These are phyloP conservation scores for Thunnus albacares DNA, from an alignment of 2,797 vertebrate species.

Conservation along the genomic window DNA sequence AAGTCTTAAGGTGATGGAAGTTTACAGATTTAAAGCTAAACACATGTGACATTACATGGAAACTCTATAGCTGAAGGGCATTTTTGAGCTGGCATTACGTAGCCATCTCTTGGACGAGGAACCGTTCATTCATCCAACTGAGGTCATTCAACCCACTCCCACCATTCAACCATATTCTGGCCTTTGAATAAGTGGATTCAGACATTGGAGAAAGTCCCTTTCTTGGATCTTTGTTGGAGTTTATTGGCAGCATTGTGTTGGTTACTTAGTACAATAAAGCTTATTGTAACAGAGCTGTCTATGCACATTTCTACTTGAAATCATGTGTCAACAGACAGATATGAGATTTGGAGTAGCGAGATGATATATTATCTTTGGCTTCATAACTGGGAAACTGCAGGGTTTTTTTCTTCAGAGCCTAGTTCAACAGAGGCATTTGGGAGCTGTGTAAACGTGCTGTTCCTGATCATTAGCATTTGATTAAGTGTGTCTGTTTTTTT, in stretches of 20 bases:
- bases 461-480: constrained; percentile 69
- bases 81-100: constrained; percentile 44
- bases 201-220: constrained; percentile 35
- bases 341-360: constrained; percentile 34
- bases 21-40: constrained; percentile 16
- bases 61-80: constrained; percentile 22
- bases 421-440: constrained; percentile 38
- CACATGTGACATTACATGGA: constrained; percentile 17
- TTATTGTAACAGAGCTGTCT: constrained; percentile 40
- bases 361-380: constrained; percentile 66
- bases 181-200: constrained; percentile 48
- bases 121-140: constrained; percentile 41
- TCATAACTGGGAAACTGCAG: constrained; percentile 52
- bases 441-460: constrained; percentile 57
- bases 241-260: constrained; percentile 42
- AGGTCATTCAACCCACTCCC: constrained; percentile 59
- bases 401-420: constrained; percentile 33
- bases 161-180: constrained; percentile 48
- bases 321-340: constrained; percentile 47
- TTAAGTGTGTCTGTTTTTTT: constrained; percentile 73
- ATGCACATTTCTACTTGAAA: constrained; percentile 25
- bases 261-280: constrained; percentile 32
- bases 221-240: constrained; percentile 18
- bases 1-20: constrained; percentile 9
- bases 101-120: constrained; percentile 45